Conservation (phyloP, 2,888 invertebrate species). For the Cataglyphis livida region DNA sequence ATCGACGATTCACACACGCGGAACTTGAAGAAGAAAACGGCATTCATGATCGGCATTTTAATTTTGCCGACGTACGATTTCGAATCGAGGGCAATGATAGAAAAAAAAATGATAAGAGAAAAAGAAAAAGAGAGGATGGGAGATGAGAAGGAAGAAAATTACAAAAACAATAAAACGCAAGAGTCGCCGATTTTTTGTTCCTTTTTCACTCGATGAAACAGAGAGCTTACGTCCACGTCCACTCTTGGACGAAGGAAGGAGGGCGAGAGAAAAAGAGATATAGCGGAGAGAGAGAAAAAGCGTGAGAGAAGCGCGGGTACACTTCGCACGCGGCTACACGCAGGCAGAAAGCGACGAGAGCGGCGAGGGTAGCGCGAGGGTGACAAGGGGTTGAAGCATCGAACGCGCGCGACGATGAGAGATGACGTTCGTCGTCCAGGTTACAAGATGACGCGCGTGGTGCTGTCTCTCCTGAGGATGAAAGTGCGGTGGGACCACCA, state of each 20-base stretch:
- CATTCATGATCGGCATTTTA: conserved; percentile 3
- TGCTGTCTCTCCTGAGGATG: conserved; percentile 53
- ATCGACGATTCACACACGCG: background rate
- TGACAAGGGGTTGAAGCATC: conserved; percentile 8
- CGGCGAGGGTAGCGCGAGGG: conserved; percentile 13
- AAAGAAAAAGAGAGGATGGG: background rate
- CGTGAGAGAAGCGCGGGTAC: conserved; percentile 12
- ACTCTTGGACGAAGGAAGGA: background rate
- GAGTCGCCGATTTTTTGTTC: background rate
- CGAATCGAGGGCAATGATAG: background rate
- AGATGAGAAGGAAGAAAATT: background rate
- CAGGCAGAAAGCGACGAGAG: background rate
- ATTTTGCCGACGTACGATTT: background rate
- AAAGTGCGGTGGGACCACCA: conserved; percentile 38
- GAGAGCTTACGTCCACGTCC: background rate
- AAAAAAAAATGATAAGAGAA: background rate
- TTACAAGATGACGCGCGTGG: conserved; percentile 44
- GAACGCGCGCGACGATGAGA: conserved; percentile 31
- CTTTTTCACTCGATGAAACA: conserved; percentile 12
- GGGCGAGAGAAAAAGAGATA: background rate
- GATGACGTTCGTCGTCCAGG: conserved; percentile 4
- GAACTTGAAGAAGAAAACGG: background rate
- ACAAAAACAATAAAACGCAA: conserved; percentile 3
- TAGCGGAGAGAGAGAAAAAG: background rate
- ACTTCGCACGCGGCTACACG: conserved; percentile 39